phyloP scores from a whole-genome alignment of 2,888 invertebrate genomes.

The Acrobasis consociella region DNA sequence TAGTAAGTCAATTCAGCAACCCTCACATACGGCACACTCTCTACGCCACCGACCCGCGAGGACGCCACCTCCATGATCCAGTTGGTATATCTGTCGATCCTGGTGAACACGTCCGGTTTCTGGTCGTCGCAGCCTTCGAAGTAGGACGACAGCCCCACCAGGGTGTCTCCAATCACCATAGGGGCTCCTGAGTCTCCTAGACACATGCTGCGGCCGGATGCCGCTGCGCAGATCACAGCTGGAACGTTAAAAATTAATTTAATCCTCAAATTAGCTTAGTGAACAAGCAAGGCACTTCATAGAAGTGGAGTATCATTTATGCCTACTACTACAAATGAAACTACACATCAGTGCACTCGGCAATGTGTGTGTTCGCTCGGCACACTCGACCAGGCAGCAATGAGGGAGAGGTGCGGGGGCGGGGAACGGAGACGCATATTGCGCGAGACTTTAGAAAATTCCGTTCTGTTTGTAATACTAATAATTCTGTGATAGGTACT shows the following conservation, averaged over 20 bases:
- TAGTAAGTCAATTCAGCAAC: constrained; percentile 5
- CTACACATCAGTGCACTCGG: too few relatives aligned
- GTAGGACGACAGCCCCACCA: constrained; percentile 50
- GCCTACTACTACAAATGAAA: too few relatives aligned
- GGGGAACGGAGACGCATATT: too few relatives aligned
- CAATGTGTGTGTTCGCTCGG: too few relatives aligned
- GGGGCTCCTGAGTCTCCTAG: constrained; percentile 62
- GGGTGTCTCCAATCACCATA: constrained; percentile 43
- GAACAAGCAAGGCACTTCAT: too few relatives aligned
- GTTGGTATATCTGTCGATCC: constrained; percentile 49
- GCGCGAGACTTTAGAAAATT: too few relatives aligned
- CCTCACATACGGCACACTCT: constrained; percentile 8
- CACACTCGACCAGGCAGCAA: too few relatives aligned
- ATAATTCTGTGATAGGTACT: too few relatives aligned
- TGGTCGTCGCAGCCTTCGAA: constrained; percentile 37
- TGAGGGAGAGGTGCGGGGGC: too few relatives aligned
- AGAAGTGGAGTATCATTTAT: too few relatives aligned
- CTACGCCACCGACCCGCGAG: constrained; percentile 22
- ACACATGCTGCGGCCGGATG: constrained; percentile 48
- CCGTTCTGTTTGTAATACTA: too few relatives aligned
- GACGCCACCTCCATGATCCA: constrained; percentile 57
- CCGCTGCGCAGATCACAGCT: constrained; percentile 56
- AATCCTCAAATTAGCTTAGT: not conserved
- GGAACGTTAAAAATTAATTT: constrained; percentile 13
- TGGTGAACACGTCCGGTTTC: constrained; percentile 54